Evolutionary conservation across 2,113 vertebrate species (phyloP), one percentile per base, ranked within the genome.

Genomic region (Archilochus colubris): DNA sequence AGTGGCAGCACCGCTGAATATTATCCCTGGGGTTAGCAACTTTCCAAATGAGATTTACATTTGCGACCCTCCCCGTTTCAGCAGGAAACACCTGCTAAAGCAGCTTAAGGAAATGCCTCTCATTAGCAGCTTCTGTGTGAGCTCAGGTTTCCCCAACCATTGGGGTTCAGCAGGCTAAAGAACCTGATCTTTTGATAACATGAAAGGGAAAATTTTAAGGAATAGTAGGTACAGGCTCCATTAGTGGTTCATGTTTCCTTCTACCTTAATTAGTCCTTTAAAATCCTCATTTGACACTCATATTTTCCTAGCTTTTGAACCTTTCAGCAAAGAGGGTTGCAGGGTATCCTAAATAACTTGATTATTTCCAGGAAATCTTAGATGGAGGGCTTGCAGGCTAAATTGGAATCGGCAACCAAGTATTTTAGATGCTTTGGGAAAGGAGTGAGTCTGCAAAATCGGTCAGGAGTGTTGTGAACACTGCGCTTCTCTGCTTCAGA

Each of bases 11-110:
- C 86, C 78, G 59, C 93, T 90, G 95, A 97, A 94, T 95, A 96
- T 96, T 96, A 89, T 96, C 97, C 96, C 92, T 55, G 33, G 96
- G 95, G 97, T 97, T 95, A 58, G 53, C 91, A 94, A 96, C 92
- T 96, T 98, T 95, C 96, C 95, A 97, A 97, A 97, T 92, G 95
- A 97, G 97, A 95, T 96, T 97, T 96, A 81, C 91, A 81, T 97
- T 94, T 5, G 44, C 95, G 93, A 90, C 91, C 93, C 88, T 69
- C 96, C 95, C 94, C 19, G 3, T 96, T 94, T 96, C 36, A 83
- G 91, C 89, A 89, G 96, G 95, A 94, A 96, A 95, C 97, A 97
- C 97, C 95, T 97, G 96, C 95, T 97, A 85, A 93, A 94, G 93
- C 89, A 96, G 91, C 93, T 95, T 85, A 91, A 58, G 93, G 89